phyloP scores from a whole-genome alignment of 2,797 vertebrate genomes.

The Melanotaenia parkinsoni region DNA sequence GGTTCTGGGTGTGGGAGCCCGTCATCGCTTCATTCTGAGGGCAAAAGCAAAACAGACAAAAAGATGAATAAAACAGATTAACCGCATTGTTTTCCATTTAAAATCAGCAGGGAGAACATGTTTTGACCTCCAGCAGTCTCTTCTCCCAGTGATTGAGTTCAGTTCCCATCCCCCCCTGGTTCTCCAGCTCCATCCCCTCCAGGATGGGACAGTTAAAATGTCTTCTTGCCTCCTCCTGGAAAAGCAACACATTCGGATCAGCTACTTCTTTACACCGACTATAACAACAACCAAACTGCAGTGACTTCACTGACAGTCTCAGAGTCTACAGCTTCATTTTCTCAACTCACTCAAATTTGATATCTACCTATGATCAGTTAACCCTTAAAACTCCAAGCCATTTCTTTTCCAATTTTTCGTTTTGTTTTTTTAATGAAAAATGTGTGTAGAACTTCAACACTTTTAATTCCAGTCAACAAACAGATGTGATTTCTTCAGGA shows the following conservation, averaged over 20 bases:
- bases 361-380: neutral
- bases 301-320: no score
- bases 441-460: no score
- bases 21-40: constrained; percentile 98
- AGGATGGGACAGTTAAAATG: constrained; percentile 93
- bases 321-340: neutral
- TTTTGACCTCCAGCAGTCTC: constrained; percentile 90
- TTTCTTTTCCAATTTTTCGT: no score
- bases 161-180: constrained; percentile 95
- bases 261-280: neutral
- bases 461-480: no score
- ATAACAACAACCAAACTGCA: neutral
- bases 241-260: neutral
- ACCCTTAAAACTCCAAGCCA: no score
- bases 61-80: neutral
- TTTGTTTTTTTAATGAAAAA: no score
- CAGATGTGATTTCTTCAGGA: no score
- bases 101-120: neutral
- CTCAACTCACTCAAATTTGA: neutral
- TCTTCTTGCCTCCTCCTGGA: constrained; percentile 91
- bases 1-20: constrained; percentile 96
- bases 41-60: neutral
- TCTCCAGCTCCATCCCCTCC: constrained; percentile 99
- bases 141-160: constrained; percentile 99
- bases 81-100: accelerated